Conservation (phyloP, 92 coral and sea anemone genomes). For the Hydrozoanthus gracilis region DNA sequence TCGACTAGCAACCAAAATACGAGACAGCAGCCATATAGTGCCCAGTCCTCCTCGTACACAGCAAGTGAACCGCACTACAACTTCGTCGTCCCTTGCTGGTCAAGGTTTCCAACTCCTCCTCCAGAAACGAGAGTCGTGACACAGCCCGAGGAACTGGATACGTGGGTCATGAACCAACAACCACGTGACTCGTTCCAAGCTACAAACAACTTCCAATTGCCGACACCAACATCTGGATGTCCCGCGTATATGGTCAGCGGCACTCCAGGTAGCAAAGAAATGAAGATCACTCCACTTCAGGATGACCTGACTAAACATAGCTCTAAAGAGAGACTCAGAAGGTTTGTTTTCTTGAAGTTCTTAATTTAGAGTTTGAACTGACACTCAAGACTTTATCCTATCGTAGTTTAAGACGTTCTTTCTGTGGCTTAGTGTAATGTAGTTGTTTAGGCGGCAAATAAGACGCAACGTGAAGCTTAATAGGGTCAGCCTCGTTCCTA, state of each 20-base stretch:
- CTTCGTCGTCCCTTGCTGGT: conserved; percentile 31
- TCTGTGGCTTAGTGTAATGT: too few species aligned
- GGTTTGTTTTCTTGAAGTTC: conserved; percentile 48
- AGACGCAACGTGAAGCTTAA: too few species aligned
- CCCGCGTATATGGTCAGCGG: conserved; percentile 96
- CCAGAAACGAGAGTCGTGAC: conserved; percentile 30
- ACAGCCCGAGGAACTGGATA: conserved; percentile 11
- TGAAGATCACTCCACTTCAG: conserved; percentile 81
- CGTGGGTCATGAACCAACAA: conserved; percentile 25
- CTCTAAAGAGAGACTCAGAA: conserved; percentile 86
- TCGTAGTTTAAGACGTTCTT: too few species aligned
- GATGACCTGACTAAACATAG: conserved; percentile 92
- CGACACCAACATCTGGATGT: conserved; percentile 56
- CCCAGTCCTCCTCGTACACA: background rate
- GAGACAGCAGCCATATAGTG: conserved; percentile 8
- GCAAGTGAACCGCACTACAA: conserved; percentile 17
- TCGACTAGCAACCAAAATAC: background rate
- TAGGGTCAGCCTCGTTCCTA: too few species aligned
- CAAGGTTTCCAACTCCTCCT: conserved; percentile 43
- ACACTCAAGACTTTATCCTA: too few species aligned
- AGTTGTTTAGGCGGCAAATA: too few species aligned
- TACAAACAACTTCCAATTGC: background rate
- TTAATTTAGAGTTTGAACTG: too few species aligned
- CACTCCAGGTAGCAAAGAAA: conserved; percentile 84
- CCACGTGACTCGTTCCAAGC: conserved; percentile 41